Conservation (phyloP, 2,888 invertebrate genomes). For the Apocheima hispidaria region DNA sequence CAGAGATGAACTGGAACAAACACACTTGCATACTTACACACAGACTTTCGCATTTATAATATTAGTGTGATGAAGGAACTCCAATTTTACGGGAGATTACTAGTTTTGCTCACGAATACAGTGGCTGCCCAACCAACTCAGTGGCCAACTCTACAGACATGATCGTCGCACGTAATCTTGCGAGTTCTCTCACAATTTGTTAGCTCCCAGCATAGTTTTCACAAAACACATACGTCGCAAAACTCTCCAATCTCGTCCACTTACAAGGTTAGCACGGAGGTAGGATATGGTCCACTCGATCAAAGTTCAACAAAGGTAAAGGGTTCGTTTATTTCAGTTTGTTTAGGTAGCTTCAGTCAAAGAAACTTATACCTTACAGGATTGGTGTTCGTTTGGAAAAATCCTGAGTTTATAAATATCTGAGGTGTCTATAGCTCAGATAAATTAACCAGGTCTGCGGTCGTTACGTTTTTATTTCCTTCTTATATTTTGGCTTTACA, state of each 20-base stretch:
- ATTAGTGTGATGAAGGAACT: too few relatives aligned
- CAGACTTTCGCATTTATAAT: too few relatives aligned
- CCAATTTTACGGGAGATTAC: too few relatives aligned
- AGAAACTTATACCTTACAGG: conserved; percentile 14
- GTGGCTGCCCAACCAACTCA: too few relatives aligned
- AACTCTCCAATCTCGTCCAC: conserved; percentile 4
- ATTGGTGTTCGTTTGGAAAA: conserved; percentile 3
- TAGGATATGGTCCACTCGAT: conserved; percentile 15
- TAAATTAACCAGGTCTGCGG: too few relatives aligned
- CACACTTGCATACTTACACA: too few relatives aligned
- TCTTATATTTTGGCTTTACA: too few relatives aligned
- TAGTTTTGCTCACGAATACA: too few relatives aligned
- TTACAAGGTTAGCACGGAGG: conserved; percentile 9
- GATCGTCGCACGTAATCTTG: too few relatives aligned
- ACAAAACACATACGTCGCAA: background rate
- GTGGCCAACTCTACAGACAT: too few relatives aligned
- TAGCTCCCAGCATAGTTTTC: background rate
- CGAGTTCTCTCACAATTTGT: background rate
- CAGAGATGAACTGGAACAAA: too few relatives aligned
- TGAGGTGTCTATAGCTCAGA: background rate
- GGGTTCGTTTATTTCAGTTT: conserved; percentile 25
- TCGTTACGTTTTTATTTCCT: too few relatives aligned
- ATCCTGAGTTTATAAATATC: background rate
- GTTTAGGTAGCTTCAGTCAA: conserved; percentile 21
- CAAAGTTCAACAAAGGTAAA: conserved; percentile 28